Evolutionary conservation across 2,113 vertebrate genomes (phyloP).

Genomic region (Pedetes capensis): DNA sequence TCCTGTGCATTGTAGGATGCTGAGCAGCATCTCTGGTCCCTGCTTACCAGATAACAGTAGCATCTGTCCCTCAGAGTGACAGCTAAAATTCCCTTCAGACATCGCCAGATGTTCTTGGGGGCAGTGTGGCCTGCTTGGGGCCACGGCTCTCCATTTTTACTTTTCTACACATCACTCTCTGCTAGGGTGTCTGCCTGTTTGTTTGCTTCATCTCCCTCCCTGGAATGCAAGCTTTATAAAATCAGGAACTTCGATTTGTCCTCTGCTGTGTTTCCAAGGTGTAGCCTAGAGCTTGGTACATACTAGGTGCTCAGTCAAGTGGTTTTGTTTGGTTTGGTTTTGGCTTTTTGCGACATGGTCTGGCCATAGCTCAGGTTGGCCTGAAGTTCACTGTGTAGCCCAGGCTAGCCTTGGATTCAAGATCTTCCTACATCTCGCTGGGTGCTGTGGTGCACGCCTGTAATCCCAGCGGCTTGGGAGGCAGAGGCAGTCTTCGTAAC

Average conservation of each 20-base stretch:
- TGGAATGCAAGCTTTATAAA: background rate
- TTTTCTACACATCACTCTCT: background rate
- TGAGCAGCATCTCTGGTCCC: no score
- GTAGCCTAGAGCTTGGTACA: background rate
- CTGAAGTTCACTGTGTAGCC: no score
- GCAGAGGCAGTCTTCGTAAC: no score
- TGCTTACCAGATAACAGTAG: background rate
- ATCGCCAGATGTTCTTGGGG: background rate
- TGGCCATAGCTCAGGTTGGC: no score
- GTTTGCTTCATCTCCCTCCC: background rate
- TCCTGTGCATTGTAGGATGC: background rate
- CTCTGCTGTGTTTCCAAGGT: background rate
- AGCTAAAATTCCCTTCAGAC: background rate
- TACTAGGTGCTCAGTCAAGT: background rate
- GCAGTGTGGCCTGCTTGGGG: background rate
- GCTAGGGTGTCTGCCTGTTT: rapidly evolving
- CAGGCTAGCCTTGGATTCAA: no score
- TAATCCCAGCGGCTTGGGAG: no score
- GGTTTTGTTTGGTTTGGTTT: no score
- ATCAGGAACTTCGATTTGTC: background rate
- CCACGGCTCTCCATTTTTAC: background rate
- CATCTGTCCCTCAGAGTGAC: background rate
- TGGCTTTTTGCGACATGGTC: no score
- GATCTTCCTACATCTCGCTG: no score
- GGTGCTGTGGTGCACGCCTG: no score